Percentiles rank a stretch among this genome's conserved stretches.
phyloP scores from a whole-genome alignment of 2,113 vertebrate genomes.

The Speoplatyrhinus poulsoni region DNA sequence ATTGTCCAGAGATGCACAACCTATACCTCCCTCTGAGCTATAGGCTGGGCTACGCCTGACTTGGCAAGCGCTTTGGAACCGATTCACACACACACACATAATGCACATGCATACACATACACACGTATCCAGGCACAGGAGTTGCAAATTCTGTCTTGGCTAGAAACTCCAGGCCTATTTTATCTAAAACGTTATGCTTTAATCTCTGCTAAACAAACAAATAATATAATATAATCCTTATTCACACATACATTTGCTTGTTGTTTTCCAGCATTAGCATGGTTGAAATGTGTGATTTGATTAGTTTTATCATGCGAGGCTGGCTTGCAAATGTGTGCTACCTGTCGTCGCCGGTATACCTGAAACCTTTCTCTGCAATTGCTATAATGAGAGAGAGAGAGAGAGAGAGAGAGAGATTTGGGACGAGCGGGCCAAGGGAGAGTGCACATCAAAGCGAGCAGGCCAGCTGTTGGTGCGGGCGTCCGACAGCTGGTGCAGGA shows the following conservation, averaged over 20 bases:
- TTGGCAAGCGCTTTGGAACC: slow-evolving; percentile 30
- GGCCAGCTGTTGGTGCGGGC: slow-evolving; percentile 89
- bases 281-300: background rate
- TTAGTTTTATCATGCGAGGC: slow-evolving; percentile 17
- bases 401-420: slow-evolving; percentile 7
- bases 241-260: slow-evolving; percentile 21
- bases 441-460: slow-evolving; percentile 82
- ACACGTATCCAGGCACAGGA: slow-evolving; percentile 4
- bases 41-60: slow-evolving; percentile 33
- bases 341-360: slow-evolving; percentile 7
- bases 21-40: slow-evolving; percentile 10
- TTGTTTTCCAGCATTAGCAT: slow-evolving; percentile 25
- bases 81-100: background rate
- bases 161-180: too few relatives aligned
- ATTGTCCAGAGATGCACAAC: slow-evolving; percentile 34
- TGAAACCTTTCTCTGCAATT: slow-evolving; percentile 54
- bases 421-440: slow-evolving; percentile 44
- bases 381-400: slow-evolving; percentile 6
- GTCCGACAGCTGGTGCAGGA: slow-evolving; percentile 89
- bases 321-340: background rate
- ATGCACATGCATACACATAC: slow-evolving; percentile 9
- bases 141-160: too few relatives aligned
- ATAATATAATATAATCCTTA: too few relatives aligned
- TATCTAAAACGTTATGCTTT: too few relatives aligned
- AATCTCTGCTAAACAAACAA: too few relatives aligned